Conservation (phyloP, 2,888 invertebrate species). For the Ophion costatus region DNA sequence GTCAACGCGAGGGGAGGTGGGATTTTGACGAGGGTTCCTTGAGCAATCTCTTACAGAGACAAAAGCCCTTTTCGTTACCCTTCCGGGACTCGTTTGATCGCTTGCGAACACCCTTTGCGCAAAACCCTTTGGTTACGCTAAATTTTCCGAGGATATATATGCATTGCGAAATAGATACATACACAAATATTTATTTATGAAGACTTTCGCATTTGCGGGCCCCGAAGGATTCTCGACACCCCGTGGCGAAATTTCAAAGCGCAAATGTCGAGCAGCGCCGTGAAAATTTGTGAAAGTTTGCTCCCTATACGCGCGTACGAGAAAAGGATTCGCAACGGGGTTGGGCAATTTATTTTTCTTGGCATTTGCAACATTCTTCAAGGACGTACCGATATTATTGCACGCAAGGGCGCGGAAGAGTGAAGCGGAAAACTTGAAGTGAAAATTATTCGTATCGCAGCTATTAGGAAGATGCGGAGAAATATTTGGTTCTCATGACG, state of each 20-base stretch:
- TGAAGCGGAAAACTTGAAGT: background rate
- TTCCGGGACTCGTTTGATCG: slow-evolving; percentile 38
- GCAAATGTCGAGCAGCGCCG: slow-evolving; percentile 43
- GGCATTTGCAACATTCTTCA: background rate
- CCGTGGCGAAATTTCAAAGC: slow-evolving; percentile 59
- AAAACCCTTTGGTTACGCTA: slow-evolving; percentile 58
- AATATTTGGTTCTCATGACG: background rate
- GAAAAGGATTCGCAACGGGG: background rate
- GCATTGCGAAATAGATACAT: background rate
- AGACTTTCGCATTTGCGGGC: slow-evolving; percentile 21
- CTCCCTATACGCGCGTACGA: background rate
- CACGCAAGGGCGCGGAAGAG: background rate
- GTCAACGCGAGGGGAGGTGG: slow-evolving; percentile 16
- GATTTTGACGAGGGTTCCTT: slow-evolving; percentile 55
- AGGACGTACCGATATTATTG: background rate
- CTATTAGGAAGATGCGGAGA: background rate
- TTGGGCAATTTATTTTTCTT: slow-evolving; percentile 9
- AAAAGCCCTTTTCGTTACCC: slow-evolving; percentile 24
- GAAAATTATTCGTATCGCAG: background rate
- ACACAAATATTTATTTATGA: background rate
- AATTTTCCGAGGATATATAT: slow-evolving; percentile 25
- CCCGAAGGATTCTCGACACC: slow-evolving; percentile 21
- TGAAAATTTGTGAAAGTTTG: slow-evolving; percentile 32
- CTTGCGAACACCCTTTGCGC: slow-evolving; percentile 55
- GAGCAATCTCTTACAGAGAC: slow-evolving; percentile 3